Conservation (phyloP, 64 coral and sea anemone species). For the Anthopleura sola region DNA sequence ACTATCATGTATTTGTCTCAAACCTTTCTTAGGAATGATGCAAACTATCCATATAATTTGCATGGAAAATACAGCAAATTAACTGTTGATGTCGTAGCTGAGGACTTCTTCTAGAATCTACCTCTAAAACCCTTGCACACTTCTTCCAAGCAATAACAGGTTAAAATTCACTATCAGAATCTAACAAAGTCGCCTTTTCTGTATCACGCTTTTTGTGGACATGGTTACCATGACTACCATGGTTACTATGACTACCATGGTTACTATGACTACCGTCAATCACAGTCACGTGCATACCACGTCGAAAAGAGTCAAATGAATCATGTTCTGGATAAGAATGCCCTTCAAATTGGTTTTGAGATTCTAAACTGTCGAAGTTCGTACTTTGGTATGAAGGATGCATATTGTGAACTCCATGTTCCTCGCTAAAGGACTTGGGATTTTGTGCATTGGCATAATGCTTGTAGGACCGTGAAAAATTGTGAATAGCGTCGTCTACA, state of each 20-base stretch:
- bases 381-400: constrained; percentile 71
- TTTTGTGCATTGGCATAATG: constrained; percentile 90
- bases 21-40: no score
- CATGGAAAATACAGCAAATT: no score
- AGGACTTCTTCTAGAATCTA: no score
- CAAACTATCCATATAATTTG: no score
- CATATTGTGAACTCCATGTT: constrained; percentile 17
- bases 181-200: constrained; percentile 73
- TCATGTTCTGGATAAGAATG: not conserved
- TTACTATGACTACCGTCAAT: constrained; percentile 48
- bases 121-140: no score
- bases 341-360: not conserved
- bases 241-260: constrained; percentile 12
- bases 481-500: constrained; percentile 94
- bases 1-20: no score
- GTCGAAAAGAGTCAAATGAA: constrained; percentile 59
- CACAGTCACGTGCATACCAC: constrained; percentile 82
- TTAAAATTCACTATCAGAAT: constrained; percentile 94
- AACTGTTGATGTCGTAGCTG: no score
- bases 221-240: constrained; percentile 29
- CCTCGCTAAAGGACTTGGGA: constrained; percentile 60
- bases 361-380: constrained; percentile 15
- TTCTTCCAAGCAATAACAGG: not conserved
- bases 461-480: constrained; percentile 93
- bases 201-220: constrained; percentile 12